Evolutionary conservation across 2,888 invertebrate genomes (phyloP).

Genomic region (Vannuccia rotundouncinata): DNA sequence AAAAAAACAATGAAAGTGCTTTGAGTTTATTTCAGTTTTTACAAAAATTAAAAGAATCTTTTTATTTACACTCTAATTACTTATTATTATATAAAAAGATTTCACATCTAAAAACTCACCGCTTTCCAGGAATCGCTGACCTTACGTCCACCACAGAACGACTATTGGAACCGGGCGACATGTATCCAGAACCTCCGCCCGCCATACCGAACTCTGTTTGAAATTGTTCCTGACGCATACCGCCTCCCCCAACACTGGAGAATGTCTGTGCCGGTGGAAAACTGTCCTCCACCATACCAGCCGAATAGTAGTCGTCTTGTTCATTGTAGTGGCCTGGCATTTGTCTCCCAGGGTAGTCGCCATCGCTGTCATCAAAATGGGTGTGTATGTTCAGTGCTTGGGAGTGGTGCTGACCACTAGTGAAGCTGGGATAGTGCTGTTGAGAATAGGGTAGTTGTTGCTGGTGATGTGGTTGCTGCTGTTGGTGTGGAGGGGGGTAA

Average conservation of each 20-base stretch:
- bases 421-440: background rate
- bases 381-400: too few relatives aligned
- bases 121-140: background rate
- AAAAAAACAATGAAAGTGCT: too few relatives aligned
- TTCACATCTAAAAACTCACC: too few relatives aligned
- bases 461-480: background rate
- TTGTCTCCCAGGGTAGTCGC: background rate
- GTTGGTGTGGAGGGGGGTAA: background rate
- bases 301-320: background rate
- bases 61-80: too few relatives aligned
- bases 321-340: background rate
- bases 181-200: background rate
- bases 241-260: background rate
- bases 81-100: too few relatives aligned
- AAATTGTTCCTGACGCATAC: background rate
- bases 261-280: background rate
- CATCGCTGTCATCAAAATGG: background rate
- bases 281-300: background rate
- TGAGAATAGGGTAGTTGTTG: background rate
- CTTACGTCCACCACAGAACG: background rate
- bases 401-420: background rate
- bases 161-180: background rate
- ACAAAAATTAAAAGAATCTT: too few relatives aligned
- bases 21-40: too few relatives aligned
- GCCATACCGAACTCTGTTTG: background rate